Evolutionary conservation across 2,888 invertebrate genomes (phyloP).

Genomic region (Laothoe populi): DNA sequence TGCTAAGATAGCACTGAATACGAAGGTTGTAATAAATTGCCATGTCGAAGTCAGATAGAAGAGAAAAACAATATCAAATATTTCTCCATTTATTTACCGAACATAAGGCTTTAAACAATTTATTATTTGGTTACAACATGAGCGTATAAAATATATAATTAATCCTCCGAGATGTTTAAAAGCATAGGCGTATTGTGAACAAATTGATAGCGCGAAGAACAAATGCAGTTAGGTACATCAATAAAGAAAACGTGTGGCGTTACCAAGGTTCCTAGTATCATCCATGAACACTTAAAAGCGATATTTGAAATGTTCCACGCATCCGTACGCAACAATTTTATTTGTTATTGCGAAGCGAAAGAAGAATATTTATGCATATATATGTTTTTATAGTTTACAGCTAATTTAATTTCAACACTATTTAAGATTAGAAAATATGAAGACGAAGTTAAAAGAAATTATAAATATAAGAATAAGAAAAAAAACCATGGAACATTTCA

Average conservation of each 20-base stretch:
- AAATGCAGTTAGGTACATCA: constrained; percentile 17
- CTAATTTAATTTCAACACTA: background rate
- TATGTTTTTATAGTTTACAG: background rate
- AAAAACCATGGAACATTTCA: background rate
- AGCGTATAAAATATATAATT: background rate
- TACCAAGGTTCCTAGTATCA: constrained; percentile 23
- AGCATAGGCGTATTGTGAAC: background rate
- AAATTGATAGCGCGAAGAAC: constrained; percentile 15
- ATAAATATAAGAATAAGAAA: background rate
- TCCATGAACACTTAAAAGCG: constrained; percentile 7
- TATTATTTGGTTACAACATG: background rate
- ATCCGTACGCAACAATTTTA: background rate
- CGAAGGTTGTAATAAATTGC: background rate
- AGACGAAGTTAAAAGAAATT: no score
- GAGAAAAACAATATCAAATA: background rate
- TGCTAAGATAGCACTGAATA: background rate
- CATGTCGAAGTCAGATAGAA: background rate
- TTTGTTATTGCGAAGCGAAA: no score
- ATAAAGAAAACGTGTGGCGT: constrained; percentile 21
- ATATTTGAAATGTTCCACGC: background rate
- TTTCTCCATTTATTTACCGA: background rate
- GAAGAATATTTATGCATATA: background rate
- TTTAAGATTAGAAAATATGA: no score
- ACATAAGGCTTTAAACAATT: background rate
- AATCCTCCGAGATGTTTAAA: background rate